Evolutionary conservation across 2,797 vertebrate species (phyloP), one percentile per base, ranked within the genome.

Genomic region (Intellagama lesueurii): DNA sequence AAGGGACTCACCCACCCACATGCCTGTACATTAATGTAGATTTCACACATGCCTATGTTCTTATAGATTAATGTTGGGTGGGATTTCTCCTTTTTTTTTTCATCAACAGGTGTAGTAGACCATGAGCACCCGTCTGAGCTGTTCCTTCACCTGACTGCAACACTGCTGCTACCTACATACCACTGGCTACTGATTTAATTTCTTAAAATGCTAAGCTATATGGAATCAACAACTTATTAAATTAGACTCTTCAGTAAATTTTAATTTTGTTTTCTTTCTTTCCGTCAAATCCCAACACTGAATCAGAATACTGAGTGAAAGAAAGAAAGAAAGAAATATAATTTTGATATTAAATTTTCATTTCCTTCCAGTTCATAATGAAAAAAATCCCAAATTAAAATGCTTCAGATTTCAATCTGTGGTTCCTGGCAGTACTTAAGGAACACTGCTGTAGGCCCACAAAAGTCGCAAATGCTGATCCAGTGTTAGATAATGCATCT

Each of bases 401-500:
- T 47, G 94, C 95, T 97, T 97, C 94, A 97, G 96, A 97, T 97
- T 97, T 97, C 96, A 96, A 96, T 97, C 96, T 97, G 95, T 95
- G 93, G 91, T 97, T 97, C 97, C 96, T 97, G 97, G 96, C 97
- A 97, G 96, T 96, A 94, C 96, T 96, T 95, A 95, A 96, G 94
- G 94, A 97, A 94, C 96, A 95, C 96, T 97, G 97, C 97, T 97
- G 97, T 97, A 96, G 94, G 95, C 97, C 95, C 2, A 90, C 96
- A 97, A 96, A 97, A 97, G 95, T 96, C 47, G 86, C 96, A 97
- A 95, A 96, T 97, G 96, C 97, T 96, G 96, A 96, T 96, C 96
- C 97, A 97, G 96, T 94, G 94, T 94, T 91, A 96, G 97, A 97
- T 96, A 97, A 97, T 97, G 97, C 86, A 86, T 97, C 97, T 97